These are phyloP conservation scores for Geotrypetes seraphini DNA, from an alignment of 2,797 vertebrate species.

Conservation along the genomic window DNA sequence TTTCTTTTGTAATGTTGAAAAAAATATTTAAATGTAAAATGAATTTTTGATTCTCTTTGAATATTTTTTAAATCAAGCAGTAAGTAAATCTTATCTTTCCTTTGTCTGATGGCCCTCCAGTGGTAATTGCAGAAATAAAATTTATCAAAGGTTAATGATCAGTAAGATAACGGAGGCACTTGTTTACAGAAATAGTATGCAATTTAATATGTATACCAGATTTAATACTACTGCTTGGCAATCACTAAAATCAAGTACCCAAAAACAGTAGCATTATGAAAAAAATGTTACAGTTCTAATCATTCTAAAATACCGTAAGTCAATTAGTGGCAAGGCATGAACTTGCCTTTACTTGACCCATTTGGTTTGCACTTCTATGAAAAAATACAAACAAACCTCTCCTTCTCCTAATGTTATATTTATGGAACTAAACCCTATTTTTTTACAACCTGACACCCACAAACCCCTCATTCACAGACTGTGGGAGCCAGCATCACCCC, in stretches of 20 bases:
- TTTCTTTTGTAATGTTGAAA: too few species aligned
- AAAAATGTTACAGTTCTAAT: conserved; percentile 74
- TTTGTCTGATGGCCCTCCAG: conserved; percentile 13
- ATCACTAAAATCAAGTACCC: conserved; percentile 88
- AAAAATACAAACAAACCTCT: conserved; percentile 29
- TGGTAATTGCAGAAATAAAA: conserved; percentile 45
- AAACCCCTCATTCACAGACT: conserved; percentile 8
- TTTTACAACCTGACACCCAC: conserved; percentile 24
- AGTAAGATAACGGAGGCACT: conserved; percentile 51
- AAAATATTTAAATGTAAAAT: too few species aligned
- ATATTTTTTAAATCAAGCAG: conserved; percentile 19
- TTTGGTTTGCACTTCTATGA: conserved; percentile 56
- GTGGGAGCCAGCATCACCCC: conserved; percentile 4
- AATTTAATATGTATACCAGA: conserved; percentile 69
- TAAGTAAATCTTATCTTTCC: conserved; percentile 4
- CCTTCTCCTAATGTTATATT: conserved; percentile 15
- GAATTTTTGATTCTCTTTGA: conserved; percentile 16
- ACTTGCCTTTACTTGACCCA: conserved; percentile 58
- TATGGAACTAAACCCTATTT: conserved; percentile 49
- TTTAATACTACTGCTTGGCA: conserved; percentile 69
- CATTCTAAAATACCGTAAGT: conserved; percentile 60
- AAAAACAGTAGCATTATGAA: conserved; percentile 71
- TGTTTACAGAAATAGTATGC: conserved; percentile 57
- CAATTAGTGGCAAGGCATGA: conserved; percentile 62
- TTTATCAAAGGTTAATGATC: conserved; percentile 63